A percentile compares a stretch with the other conserved stretches of the same genome.
These are phyloP conservation scores for Coracias cyanogaster DNA, from an alignment of 2,797 vertebrate species.

Conservation along the genomic window DNA sequence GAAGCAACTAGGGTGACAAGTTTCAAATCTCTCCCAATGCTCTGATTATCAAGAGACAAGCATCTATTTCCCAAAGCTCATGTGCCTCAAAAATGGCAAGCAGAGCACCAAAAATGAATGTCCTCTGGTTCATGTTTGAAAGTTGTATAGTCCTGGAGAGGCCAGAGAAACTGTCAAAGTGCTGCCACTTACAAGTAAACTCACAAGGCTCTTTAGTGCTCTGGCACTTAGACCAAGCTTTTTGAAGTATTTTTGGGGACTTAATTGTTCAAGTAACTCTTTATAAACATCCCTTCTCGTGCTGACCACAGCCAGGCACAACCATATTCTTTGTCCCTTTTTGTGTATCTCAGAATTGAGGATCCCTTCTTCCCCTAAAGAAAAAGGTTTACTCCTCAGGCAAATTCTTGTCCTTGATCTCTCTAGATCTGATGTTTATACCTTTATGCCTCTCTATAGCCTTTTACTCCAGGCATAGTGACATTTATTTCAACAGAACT, in stretches of 20 bases:
- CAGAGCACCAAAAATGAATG: background rate
- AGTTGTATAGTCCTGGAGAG: background rate
- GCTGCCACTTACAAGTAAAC: background rate
- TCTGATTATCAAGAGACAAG: background rate
- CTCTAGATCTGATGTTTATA: slow-evolving; percentile 52
- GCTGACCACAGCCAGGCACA: background rate
- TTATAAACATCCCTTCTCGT: background rate
- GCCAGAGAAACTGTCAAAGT: background rate
- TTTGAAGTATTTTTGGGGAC: background rate
- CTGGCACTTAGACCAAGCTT: background rate
- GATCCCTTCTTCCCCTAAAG: slow-evolving; percentile 28
- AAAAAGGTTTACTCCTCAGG: slow-evolving; percentile 36
- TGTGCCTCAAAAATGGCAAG: background rate
- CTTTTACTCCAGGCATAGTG: slow-evolving; percentile 56
- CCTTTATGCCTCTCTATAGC: slow-evolving; percentile 55
- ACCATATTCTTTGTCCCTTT: background rate
- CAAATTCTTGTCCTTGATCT: slow-evolving; percentile 60
- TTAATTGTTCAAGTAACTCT: background rate
- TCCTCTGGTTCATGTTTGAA: background rate
- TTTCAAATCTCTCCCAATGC: background rate
- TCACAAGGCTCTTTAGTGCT: background rate
- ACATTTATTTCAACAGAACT: slow-evolving; percentile 67
- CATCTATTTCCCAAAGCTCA: background rate
- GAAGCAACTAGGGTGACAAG: background rate
- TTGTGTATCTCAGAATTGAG: background rate